These are phyloP conservation scores for Physocephala rufipes DNA, from an alignment of 2,888 invertebrate species.

Conservation along the genomic window DNA sequence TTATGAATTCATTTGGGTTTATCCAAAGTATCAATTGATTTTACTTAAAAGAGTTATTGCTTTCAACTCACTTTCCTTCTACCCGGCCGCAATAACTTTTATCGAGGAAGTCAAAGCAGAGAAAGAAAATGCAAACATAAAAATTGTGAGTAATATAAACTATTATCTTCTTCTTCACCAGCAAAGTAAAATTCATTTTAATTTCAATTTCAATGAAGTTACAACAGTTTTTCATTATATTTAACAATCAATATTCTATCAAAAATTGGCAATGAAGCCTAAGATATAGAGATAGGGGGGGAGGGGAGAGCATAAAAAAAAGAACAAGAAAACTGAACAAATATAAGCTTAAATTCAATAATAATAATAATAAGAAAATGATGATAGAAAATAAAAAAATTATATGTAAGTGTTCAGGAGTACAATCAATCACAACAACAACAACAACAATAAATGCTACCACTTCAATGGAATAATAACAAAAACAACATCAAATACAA, in stretches of 20 bases:
- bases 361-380: constrained; percentile 32
- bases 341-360: constrained; percentile 29
- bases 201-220: constrained; percentile 30
- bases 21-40: neutral
- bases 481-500: constrained; percentile 1
- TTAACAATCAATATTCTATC: constrained; percentile 25
- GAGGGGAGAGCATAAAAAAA: constrained; percentile 3
- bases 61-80: neutral
- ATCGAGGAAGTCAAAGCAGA: neutral
- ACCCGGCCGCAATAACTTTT: neutral
- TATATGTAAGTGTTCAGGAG: neutral
- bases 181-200: constrained; percentile 25
- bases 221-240: constrained; percentile 33
- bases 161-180: neutral
- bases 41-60: too few relatives aligned
- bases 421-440: neutral
- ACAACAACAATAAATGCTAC: neutral
- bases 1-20: constrained; percentile 2
- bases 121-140: constrained; percentile 1
- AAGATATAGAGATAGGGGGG: neutral
- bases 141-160: constrained; percentile 1
- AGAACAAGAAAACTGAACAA: constrained; percentile 1
- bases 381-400: constrained; percentile 6
- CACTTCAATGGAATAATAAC: too few relatives aligned
- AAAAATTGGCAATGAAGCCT: constrained; percentile 15